Evolutionary conservation across 2,113 vertebrate species (phyloP).

Genomic region (Tragelaphus scriptus): DNA sequence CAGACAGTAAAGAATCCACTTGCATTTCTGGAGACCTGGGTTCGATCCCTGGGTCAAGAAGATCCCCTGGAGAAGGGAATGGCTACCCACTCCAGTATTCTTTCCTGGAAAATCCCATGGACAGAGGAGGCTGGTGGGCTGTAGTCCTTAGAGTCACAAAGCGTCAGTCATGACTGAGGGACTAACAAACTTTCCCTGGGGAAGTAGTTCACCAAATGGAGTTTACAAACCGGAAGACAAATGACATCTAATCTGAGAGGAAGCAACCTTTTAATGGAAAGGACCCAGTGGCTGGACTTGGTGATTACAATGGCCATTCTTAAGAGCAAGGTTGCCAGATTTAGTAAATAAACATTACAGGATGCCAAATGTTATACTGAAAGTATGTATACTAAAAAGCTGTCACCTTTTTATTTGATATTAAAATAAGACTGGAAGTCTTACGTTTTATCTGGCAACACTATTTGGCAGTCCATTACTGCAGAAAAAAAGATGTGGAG

Average conservation of each 20-base stretch:
- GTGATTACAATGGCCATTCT: neutral
- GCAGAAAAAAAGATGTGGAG: neutral
- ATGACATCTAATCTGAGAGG: neutral
- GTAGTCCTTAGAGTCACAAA: neutral
- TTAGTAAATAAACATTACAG: neutral
- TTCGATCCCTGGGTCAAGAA: neutral
- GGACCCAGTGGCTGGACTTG: neutral
- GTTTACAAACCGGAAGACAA: neutral
- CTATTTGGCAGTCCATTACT: neutral
- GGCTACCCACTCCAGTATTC: neutral
- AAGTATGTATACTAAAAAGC: neutral
- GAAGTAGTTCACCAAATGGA: neutral
- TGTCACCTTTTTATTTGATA: neutral
- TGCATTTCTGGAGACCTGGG: neutral
- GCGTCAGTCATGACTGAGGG: neutral
- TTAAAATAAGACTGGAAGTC: neutral
- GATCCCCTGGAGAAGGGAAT: neutral
- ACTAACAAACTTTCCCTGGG: neutral
- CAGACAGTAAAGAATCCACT: neutral
- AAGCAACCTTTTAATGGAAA: neutral
- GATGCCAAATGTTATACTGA: neutral
- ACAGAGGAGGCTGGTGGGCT: neutral
- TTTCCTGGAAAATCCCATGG: neutral
- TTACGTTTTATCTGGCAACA: neutral
- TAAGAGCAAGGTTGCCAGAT: neutral